phyloP scores from a whole-genome alignment of 2,113 vertebrate genomes.

The Vulpes lagopus region DNA sequence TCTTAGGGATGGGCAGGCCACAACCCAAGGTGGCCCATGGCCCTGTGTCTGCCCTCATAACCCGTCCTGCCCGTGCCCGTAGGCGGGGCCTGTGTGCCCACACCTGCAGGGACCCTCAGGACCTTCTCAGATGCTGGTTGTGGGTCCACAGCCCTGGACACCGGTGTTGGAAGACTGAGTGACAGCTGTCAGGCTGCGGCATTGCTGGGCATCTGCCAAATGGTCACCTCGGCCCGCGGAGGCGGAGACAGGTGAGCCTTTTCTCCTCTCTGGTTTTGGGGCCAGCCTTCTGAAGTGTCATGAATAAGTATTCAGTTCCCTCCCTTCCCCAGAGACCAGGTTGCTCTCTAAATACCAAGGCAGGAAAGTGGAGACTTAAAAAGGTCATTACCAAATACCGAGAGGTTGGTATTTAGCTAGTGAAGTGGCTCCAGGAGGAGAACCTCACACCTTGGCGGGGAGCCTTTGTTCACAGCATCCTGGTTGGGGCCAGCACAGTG shows the following conservation, averaged over 20 bases:
- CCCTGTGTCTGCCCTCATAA: neutral
- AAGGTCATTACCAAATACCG: slow-evolving; percentile 84
- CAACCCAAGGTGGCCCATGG: too few species aligned
- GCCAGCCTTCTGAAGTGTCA: slow-evolving; percentile 81
- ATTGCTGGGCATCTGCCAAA: neutral
- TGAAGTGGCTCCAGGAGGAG: neutral
- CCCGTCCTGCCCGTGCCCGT: too few species aligned
- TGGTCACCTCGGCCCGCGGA: slow-evolving; percentile 8
- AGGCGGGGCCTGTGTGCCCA: accelerated
- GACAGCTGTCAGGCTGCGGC: slow-evolving; percentile 81
- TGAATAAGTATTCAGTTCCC: slow-evolving; percentile 76
- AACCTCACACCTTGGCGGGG: neutral
- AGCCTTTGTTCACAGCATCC: slow-evolving; percentile 38
- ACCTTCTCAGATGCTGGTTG: neutral
- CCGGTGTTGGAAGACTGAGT: slow-evolving; percentile 71
- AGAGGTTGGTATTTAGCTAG: slow-evolving; percentile 85
- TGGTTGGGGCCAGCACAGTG: neutral
- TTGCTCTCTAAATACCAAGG: slow-evolving; percentile 87
- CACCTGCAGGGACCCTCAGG: accelerated
- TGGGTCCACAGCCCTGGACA: accelerated
- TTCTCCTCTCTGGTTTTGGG: slow-evolving; percentile 59
- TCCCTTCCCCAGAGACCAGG: slow-evolving; percentile 74
- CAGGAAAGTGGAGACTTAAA: slow-evolving; percentile 76
- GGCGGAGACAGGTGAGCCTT: slow-evolving; percentile 74
- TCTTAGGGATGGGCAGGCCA: accelerated